phyloP scores from a whole-genome alignment of 2,888 invertebrate species.

The Yponomeuta plumbellus region DNA sequence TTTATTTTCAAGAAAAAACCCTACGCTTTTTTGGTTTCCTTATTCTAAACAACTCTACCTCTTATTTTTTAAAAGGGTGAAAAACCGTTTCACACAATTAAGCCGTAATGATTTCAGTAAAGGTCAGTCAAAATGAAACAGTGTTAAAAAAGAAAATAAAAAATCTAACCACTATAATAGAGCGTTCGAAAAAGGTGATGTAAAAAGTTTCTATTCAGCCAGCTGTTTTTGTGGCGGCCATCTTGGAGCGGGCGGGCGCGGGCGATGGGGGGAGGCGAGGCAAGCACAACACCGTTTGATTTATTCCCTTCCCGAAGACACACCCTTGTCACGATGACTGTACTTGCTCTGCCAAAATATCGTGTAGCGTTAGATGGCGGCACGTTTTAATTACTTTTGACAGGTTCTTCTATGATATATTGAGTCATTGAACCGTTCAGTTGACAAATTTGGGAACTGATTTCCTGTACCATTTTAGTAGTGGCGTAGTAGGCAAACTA shows the following conservation, averaged over 20 bases:
- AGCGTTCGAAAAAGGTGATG: neutral
- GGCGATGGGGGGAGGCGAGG: constrained; percentile 49
- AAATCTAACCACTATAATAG: neutral
- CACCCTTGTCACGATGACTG: constrained; percentile 41
- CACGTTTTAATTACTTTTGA: neutral
- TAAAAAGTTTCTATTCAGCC: constrained; percentile 31
- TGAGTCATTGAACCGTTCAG: too few relatives aligned
- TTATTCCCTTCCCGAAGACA: constrained; percentile 37
- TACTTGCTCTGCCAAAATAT: constrained; percentile 27
- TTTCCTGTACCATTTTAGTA: too few relatives aligned
- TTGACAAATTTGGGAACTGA: too few relatives aligned
- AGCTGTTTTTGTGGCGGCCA: constrained; percentile 61
- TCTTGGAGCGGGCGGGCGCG: constrained; percentile 34
- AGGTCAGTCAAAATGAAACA: neutral
- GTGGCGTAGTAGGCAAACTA: too few relatives aligned
- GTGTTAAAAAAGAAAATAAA: neutral
- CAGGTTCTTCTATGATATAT: too few relatives aligned
- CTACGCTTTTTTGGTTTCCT: neutral
- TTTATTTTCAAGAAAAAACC: neutral
- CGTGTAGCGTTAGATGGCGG: neutral
- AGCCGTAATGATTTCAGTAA: neutral
- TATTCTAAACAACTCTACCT: too few relatives aligned
- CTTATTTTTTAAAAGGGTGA: neutral
- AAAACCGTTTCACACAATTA: neutral
- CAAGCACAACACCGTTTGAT: constrained; percentile 48